phyloP scores from a whole-genome alignment of 2,797 vertebrate genomes.

The Botia kubotai region DNA sequence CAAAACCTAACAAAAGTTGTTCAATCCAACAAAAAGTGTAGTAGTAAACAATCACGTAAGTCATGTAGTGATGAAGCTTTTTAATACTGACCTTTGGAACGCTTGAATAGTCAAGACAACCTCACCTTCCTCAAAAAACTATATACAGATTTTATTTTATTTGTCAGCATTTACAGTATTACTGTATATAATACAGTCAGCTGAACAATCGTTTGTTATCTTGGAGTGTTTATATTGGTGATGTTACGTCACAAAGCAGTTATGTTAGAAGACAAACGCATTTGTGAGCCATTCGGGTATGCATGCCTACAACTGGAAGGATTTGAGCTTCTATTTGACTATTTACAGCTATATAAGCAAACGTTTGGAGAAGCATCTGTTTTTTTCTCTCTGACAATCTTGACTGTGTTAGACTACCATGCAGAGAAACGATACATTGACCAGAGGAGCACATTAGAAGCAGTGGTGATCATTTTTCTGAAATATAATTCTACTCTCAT shows the following conservation, averaged over 20 bases:
- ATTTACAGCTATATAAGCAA: slow-evolving; percentile 74
- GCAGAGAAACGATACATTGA: slow-evolving; percentile 69
- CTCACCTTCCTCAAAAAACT: slow-evolving; percentile 40
- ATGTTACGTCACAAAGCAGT: slow-evolving; percentile 51
- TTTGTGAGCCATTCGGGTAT: slow-evolving; percentile 54
- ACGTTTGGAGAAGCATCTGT: slow-evolving; percentile 53
- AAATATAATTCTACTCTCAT: slow-evolving; percentile 44
- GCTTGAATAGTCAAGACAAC: slow-evolving; percentile 50
- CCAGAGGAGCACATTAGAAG: slow-evolving; percentile 43
- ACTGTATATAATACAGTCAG: slow-evolving; percentile 43
- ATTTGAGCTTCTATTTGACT: slow-evolving; percentile 63
- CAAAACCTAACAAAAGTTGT: slow-evolving; percentile 28
- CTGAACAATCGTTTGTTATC: slow-evolving; percentile 48
- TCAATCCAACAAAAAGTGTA: not conserved
- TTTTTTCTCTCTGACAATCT: slow-evolving; percentile 57
- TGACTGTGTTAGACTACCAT: slow-evolving; percentile 68
- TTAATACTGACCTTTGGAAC: slow-evolving; percentile 44
- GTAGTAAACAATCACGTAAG: slow-evolving; percentile 32
- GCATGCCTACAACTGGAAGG: slow-evolving; percentile 62
- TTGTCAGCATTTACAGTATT: slow-evolving; percentile 39
- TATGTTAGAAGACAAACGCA: slow-evolving; percentile 41
- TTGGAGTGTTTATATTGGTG: slow-evolving; percentile 51
- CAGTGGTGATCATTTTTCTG: slow-evolving; percentile 43
- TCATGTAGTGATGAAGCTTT: slow-evolving; percentile 40
- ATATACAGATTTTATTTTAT: slow-evolving; percentile 46